phyloP scores from a whole-genome alignment of 1,140 invertebrate genomes.

The Phenacoccus solenopsis region DNA sequence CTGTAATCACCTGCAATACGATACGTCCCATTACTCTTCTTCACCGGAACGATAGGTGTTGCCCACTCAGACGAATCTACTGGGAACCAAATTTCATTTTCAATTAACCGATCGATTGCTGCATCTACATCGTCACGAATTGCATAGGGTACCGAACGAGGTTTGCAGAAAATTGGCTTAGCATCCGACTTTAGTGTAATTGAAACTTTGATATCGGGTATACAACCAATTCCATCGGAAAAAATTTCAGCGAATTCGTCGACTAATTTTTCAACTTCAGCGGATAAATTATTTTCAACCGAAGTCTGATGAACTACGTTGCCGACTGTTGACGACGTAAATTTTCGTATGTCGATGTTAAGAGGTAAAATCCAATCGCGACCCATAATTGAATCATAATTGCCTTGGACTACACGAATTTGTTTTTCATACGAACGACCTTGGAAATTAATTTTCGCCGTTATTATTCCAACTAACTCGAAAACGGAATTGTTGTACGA shows the following conservation, averaged over 20 bases:
- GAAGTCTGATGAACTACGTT: background rate
- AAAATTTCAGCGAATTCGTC: slow-evolving; percentile 17
- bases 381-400: background rate
- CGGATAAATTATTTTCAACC: slow-evolving; percentile 4
- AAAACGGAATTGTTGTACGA: background rate
- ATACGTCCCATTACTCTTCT: slow-evolving; percentile 35
- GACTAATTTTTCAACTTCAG: slow-evolving; percentile 9
- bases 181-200: slow-evolving; percentile 18
- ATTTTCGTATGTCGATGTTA: background rate
- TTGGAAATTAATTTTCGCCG: background rate
- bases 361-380: background rate
- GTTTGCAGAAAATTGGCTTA: slow-evolving; percentile 29
- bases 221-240: slow-evolving; percentile 4
- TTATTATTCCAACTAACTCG: background rate
- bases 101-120: slow-evolving; percentile 24
- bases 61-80: slow-evolving; percentile 37
- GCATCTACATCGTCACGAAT: slow-evolving; percentile 25
- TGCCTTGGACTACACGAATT: background rate
- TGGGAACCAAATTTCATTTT: slow-evolving; percentile 19
- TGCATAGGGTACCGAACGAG: slow-evolving; percentile 29
- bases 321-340: background rate
- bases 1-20: slow-evolving; percentile 40
- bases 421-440: background rate
- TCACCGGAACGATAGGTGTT: slow-evolving; percentile 37
- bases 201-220: background rate